A percentile compares a stretch with the other conserved stretches of the same genome.
Conservation (phyloP, 1,140 invertebrate species). For the Hestina assimilis region DNA sequence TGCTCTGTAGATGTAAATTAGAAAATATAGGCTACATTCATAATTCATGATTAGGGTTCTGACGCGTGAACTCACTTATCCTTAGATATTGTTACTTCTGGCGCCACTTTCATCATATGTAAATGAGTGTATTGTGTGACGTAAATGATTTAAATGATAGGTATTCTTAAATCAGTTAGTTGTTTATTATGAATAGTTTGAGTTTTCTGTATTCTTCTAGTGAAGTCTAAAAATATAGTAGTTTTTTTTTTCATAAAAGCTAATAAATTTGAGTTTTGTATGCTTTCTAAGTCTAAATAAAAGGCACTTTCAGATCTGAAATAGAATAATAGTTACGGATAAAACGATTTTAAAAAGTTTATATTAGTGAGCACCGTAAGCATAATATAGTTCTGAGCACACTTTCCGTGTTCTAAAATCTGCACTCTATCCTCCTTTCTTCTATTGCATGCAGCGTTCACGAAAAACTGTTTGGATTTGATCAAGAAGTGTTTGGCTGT, state of each 20-base stretch:
- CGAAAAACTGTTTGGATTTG: slow-evolving; percentile 86
- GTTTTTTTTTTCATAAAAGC: too few species aligned
- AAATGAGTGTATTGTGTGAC: neutral
- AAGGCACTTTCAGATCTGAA: neutral
- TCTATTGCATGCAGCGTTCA: slow-evolving; percentile 85
- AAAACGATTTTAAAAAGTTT: too few species aligned
- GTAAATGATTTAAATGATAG: slow-evolving; percentile 7
- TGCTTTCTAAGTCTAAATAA: too few species aligned
- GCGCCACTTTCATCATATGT: neutral
- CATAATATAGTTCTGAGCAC: slow-evolving; percentile 12
- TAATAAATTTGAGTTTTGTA: too few species aligned
- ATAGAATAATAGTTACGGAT: neutral
- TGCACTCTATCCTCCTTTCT: slow-evolving; percentile 71
- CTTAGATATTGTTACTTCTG: slow-evolving; percentile 4
- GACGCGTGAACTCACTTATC: slow-evolving; percentile 4
- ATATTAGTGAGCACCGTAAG: slow-evolving; percentile 6
- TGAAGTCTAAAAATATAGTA: too few species aligned
- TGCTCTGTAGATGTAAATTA: slow-evolving; percentile 4
- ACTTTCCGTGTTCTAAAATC: slow-evolving; percentile 27
- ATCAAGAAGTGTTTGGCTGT: slow-evolving; percentile 84
- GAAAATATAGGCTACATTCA: slow-evolving; percentile 16
- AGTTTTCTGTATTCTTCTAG: too few species aligned
- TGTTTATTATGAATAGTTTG: neutral
- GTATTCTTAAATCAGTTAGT: neutral
- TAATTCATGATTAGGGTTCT: slow-evolving; percentile 7